These are phyloP conservation scores for Porites cylindrica DNA, from an alignment of 92 coral and sea anemone species.

Conservation along the genomic window DNA sequence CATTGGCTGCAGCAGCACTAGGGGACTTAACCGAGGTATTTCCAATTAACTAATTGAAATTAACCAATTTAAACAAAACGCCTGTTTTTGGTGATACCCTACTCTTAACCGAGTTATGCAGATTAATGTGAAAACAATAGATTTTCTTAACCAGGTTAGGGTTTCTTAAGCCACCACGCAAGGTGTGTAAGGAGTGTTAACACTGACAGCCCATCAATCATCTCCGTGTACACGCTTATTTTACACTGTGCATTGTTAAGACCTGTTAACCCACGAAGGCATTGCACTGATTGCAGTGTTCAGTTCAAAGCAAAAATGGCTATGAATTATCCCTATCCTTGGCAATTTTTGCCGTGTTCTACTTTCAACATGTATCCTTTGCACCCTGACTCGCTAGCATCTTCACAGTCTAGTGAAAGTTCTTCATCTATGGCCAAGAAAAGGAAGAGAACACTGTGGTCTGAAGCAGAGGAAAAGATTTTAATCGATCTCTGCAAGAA, in stretches of 20 bases:
- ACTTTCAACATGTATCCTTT: neutral
- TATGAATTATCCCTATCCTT: neutral
- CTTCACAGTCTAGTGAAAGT: neutral
- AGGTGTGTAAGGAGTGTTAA: neutral
- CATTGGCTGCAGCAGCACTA: neutral
- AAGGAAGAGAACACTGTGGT: slow-evolving; percentile 2
- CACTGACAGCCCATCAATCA: neutral
- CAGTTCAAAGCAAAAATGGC: no score
- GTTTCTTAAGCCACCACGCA: neutral
- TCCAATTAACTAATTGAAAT: no score
- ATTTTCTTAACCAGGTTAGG: neutral
- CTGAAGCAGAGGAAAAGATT: neutral
- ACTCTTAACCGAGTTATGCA: neutral
- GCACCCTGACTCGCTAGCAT: neutral
- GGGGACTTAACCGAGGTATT: no score
- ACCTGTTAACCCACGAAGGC: neutral
- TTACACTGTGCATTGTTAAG: neutral
- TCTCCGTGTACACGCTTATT: neutral
- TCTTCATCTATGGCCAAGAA: neutral
- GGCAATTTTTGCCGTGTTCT: neutral
- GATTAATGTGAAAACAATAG: slow-evolving; percentile 6
- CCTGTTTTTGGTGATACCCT: neutral
- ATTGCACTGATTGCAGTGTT: no score
- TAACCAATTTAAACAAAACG: neutral
- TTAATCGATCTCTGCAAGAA: slow-evolving; percentile 13